Evolutionary conservation across 92 coral and sea anemone genomes (phyloP).

Genomic region (Pocillopora meandrina): DNA sequence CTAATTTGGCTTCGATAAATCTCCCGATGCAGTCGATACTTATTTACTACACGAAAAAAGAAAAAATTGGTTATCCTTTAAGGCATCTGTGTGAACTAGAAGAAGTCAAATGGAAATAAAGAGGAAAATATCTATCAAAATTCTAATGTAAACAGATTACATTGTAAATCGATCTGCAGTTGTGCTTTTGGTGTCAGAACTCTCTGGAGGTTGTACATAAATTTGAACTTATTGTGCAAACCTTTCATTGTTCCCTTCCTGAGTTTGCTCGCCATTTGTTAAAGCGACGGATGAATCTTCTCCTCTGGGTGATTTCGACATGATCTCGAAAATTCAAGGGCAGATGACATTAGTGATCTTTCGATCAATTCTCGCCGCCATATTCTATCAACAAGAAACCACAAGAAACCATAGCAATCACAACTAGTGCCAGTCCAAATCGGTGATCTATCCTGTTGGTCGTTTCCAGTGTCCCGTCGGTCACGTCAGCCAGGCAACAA

Average conservation of each 20-base stretch:
- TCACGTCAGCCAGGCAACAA: too few species aligned
- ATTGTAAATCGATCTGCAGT: too few species aligned
- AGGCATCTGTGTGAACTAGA: too few species aligned
- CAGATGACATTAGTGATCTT: constrained; percentile 10
- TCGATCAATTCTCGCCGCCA: constrained; percentile 15
- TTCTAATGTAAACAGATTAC: too few species aligned
- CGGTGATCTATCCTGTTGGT: neutral
- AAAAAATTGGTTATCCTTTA: too few species aligned
- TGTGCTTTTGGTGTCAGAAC: too few species aligned
- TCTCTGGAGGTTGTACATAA: too few species aligned
- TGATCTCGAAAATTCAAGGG: neutral
- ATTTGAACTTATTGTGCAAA: neutral
- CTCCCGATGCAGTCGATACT: too few species aligned
- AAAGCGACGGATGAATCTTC: constrained; percentile 41
- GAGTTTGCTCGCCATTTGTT: constrained; percentile 35
- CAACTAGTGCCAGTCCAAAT: constrained; percentile 29
- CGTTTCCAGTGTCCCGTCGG: neutral
- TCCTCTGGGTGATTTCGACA: constrained; percentile 58
- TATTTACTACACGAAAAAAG: too few species aligned
- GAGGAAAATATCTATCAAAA: too few species aligned
- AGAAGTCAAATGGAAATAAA: too few species aligned
- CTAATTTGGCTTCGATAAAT: too few species aligned
- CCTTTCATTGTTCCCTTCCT: constrained; percentile 37
- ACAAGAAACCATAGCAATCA: constrained; percentile 76
- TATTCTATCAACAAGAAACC: constrained; percentile 29